Evolutionary conservation across 2,113 vertebrate species (phyloP), one percentile per base, ranked within the genome.

Genomic region (Cacatua alba): DNA sequence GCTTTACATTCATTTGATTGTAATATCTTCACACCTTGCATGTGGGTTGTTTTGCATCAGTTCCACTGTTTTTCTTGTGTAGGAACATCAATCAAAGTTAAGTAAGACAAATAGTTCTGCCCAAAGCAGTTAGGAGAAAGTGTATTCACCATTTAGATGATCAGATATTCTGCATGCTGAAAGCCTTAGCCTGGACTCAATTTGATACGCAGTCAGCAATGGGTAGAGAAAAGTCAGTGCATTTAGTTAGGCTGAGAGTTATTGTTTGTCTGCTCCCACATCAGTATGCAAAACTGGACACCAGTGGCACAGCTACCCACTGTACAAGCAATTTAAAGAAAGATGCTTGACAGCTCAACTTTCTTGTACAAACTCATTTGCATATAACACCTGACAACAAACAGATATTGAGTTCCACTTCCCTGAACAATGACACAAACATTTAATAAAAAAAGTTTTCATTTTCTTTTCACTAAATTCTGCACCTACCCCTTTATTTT

Each of bases 311-410:
- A 62, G 39, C 26, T 35, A n/a, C 20, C 3, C 23, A 18, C 10
- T 13, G 20, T 1, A 43, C 71, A 68, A 74, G n/a, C 4, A 21
- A 33, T 64, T 57, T 2, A 2, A 13, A 5, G 9, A 28, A 87
- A 44, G 41, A 7, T 2, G 5, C 31, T 37, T 55, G 70, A 67
- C 15, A 49, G 8, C 23, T 33, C 24, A 31, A 19, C 12, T 13
- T 41, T 31, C 46, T 37, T 28, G 44, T 53, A 33, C 39, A 49
- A 48, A 29, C 15, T 35, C 6, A 35, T 53, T 59, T 70, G 21
- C 35, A 2, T 37, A 5, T 33, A 31, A 17, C 31, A 49, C 26
- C 59, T 44, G 26, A 29, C 2, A 4, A 18, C 33, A 1, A 0
- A 24, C 6, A 48, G 57, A 17, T 51, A 28, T 7, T 49, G 23